Evolutionary conservation across 2,888 invertebrate genomes (phyloP).

Genomic region (Chrysomela aeneicollis): DNA sequence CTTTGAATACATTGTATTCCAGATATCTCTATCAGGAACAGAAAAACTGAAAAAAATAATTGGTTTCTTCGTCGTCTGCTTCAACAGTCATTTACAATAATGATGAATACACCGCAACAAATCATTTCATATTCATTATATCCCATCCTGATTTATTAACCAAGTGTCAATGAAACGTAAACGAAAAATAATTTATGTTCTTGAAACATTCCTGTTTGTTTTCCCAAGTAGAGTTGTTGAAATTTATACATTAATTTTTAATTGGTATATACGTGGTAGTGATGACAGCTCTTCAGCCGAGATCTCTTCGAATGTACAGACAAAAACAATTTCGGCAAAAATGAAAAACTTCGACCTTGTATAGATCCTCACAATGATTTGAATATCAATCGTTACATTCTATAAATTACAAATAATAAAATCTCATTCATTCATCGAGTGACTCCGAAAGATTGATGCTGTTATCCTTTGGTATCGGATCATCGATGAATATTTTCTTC

Average conservation of each 20-base stretch:
- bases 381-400: too few relatives aligned
- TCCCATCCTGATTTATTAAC: constrained; percentile 30
- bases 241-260: constrained; percentile 31
- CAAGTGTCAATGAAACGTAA: constrained; percentile 17
- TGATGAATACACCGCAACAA: constrained; percentile 33
- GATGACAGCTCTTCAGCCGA: not conserved
- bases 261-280: constrained; percentile 18
- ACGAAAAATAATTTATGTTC: constrained; percentile 26
- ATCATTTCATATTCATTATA: constrained; percentile 37
- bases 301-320: not conserved
- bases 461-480: too few relatives aligned
- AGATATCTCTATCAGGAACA: not conserved
- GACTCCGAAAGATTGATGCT: too few relatives aligned
- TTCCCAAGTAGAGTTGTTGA: constrained; percentile 24
- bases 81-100: not conserved
- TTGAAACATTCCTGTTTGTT: constrained; percentile 24
- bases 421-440: too few relatives aligned
- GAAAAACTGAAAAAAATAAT: not conserved
- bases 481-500: too few relatives aligned
- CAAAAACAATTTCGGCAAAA: too few relatives aligned
- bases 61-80: not conserved
- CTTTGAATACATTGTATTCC: too few relatives aligned
- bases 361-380: too few relatives aligned
- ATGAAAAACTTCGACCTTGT: too few relatives aligned
- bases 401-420: too few relatives aligned